Conservation (phyloP, 1,140 invertebrate genomes). For the Telenomus remus region DNA sequence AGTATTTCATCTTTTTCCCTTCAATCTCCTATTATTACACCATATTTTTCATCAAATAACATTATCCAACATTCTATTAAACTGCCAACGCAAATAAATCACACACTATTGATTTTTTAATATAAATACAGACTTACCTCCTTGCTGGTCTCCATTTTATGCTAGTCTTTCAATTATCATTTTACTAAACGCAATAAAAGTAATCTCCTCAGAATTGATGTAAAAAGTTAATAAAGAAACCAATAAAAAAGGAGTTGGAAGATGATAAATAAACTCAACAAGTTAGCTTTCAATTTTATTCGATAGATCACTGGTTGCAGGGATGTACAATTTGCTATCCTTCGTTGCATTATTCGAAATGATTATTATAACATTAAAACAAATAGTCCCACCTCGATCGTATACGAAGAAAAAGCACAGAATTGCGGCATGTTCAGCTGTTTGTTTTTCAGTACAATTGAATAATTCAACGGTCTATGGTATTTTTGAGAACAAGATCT, state of each 20-base stretch:
- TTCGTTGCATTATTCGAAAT: slow-evolving; percentile 32
- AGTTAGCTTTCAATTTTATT: slow-evolving; percentile 27
- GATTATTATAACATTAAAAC: slow-evolving; percentile 26
- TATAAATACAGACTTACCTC: no score
- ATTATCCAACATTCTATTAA: background rate
- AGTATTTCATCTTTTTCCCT: slow-evolving; percentile 12
- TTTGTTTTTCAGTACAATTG: slow-evolving; percentile 31
- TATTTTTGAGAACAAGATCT: slow-evolving; percentile 16
- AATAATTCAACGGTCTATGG: slow-evolving; percentile 35
- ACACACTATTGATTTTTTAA: no score
- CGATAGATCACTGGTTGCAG: slow-evolving; percentile 47
- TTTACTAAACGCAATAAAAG: no score
- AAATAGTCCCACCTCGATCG: slow-evolving; percentile 35
- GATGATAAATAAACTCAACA: no score
- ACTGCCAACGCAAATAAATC: no score
- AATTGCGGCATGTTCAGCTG: slow-evolving; percentile 18
- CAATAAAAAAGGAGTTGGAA: no score
- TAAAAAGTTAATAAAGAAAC: no score
- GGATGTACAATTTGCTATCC: slow-evolving; percentile 47
- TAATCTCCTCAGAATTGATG: no score
- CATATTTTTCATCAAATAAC: background rate
- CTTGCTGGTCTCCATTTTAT: no score
- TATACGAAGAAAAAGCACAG: slow-evolving; percentile 11
- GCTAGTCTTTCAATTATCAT: no score
- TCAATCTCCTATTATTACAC: background rate